Evolutionary conservation across 1,140 invertebrate species (phyloP).

Genomic region (Diploscapter pachys): DNA sequence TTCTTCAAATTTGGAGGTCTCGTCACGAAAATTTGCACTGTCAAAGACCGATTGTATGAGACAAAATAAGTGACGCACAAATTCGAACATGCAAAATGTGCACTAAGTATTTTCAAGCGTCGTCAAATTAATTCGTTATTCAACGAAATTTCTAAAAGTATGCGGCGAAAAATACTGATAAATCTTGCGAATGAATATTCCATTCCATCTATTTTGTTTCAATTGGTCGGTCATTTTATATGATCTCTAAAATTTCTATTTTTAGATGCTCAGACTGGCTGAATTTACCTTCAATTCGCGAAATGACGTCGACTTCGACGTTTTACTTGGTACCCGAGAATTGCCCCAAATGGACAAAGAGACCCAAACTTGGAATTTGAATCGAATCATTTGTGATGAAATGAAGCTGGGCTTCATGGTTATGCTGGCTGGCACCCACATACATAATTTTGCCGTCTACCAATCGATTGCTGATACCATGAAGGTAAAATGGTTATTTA

Average conservation of each 20-base stretch:
- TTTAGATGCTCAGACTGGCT: conserved; percentile 26
- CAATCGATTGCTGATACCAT: conserved; percentile 25
- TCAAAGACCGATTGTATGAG: too few relatives aligned
- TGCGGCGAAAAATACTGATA: too few relatives aligned
- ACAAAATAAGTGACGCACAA: too few relatives aligned
- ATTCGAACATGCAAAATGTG: not conserved
- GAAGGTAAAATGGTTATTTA: conserved; percentile 5
- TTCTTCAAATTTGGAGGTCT: conserved; percentile 9
- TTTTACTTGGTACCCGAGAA: conserved; percentile 20
- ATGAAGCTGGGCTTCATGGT: conserved; percentile 28
- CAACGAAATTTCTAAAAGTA: too few relatives aligned
- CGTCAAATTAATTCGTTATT: not conserved
- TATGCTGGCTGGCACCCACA: conserved; percentile 23
- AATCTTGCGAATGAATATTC: too few relatives aligned
- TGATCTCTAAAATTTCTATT: not conserved
- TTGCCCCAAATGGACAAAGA: conserved; percentile 21
- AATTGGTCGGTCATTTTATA: too few relatives aligned
- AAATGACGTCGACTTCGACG: conserved; percentile 19
- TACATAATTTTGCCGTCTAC: conserved; percentile 21
- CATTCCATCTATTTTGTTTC: too few relatives aligned
- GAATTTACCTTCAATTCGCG: conserved; percentile 30
- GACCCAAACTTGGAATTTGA: conserved; percentile 30
- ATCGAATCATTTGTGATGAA: conserved; percentile 29
- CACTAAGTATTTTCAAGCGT: not conserved
- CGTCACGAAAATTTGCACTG: too few relatives aligned